Percentiles rank a stretch among this genome's conserved stretches.
These are phyloP conservation scores for Apteryx owenii DNA, from an alignment of 2,113 vertebrate species.

Conservation along the genomic window DNA sequence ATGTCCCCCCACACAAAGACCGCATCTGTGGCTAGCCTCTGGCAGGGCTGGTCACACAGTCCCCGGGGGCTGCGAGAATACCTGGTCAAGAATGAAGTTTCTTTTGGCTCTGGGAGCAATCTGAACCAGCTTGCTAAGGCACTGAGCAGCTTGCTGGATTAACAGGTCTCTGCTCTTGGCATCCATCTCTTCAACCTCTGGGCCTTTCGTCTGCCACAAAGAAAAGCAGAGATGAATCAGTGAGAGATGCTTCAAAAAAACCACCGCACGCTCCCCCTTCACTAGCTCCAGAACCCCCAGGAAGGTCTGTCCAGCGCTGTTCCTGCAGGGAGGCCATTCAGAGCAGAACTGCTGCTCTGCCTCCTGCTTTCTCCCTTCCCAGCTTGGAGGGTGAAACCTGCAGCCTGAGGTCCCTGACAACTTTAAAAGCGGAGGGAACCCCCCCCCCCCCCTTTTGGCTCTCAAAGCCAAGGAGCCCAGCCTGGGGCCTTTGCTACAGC, in stretches of 20 bases:
- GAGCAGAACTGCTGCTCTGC: not conserved
- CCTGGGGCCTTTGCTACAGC: not conserved
- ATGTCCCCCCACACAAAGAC: too few species aligned
- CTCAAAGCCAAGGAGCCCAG: too few species aligned
- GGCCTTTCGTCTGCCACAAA: slow-evolving; percentile 66
- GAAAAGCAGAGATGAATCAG: not conserved
- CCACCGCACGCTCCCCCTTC: not conserved
- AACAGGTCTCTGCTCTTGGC: slow-evolving; percentile 76
- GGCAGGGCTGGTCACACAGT: too few species aligned
- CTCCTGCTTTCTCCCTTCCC: not conserved
- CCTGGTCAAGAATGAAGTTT: slow-evolving; percentile 94
- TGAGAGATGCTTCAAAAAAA: too few species aligned
- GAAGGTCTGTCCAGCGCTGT: not conserved
- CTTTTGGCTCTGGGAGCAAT: slow-evolving; percentile 82
- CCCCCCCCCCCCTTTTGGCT: not conserved
- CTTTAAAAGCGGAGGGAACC: not conserved
- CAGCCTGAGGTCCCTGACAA: not conserved
- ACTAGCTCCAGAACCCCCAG: not conserved
- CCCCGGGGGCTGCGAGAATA: slow-evolving; percentile 12
- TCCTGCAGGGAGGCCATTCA: not conserved
- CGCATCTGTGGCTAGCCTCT: too few species aligned
- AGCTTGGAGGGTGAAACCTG: too few species aligned
- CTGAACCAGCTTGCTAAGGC: slow-evolving; percentile 87
- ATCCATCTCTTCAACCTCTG: slow-evolving; percentile 60
- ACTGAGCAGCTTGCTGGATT: slow-evolving; percentile 87